A percentile compares a stretch with the other conserved stretches of the same genome.
These are phyloP conservation scores for Ommatoiulus sabulosus DNA, from an alignment of 2,888 invertebrate genomes.

Conservation along the genomic window DNA sequence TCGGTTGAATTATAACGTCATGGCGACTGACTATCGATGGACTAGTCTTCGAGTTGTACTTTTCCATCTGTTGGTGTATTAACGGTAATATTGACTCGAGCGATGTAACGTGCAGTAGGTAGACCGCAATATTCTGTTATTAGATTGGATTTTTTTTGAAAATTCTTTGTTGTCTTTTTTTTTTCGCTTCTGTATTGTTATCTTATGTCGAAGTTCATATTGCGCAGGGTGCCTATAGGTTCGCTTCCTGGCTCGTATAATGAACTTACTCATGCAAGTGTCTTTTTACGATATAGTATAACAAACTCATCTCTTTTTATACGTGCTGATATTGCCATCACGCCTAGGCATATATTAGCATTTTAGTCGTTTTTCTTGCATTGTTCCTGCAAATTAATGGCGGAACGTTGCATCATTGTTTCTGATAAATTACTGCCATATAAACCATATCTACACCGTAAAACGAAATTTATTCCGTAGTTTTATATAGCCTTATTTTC, in stretches of 20 bases:
- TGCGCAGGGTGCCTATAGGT: neutral
- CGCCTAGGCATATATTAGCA: constrained; percentile 31
- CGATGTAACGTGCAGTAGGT: neutral
- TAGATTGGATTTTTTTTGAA: constrained; percentile 10
- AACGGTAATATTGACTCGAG: neutral
- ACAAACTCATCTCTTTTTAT: constrained; percentile 48
- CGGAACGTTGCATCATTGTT: constrained; percentile 31
- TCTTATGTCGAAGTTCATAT: constrained; percentile 37
- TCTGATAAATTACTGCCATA: constrained; percentile 44
- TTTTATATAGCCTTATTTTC: constrained; percentile 1
- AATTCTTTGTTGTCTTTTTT: neutral
- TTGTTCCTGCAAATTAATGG: constrained; percentile 22
- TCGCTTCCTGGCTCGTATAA: neutral
- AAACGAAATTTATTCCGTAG: constrained; percentile 38
- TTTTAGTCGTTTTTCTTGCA: constrained; percentile 44
- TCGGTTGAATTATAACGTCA: no score
- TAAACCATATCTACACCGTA: constrained; percentile 45
- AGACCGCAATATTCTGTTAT: neutral
- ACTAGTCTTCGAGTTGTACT: neutral
- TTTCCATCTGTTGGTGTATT: neutral
- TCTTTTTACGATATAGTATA: constrained; percentile 47
- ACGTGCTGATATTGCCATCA: constrained; percentile 22
- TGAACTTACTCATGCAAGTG: constrained; percentile 44
- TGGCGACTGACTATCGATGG: no score
- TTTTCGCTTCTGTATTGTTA: constrained; percentile 21